Evolutionary conservation across 2,888 invertebrate species (phyloP).

Genomic region (Epirrhoe alternata): DNA sequence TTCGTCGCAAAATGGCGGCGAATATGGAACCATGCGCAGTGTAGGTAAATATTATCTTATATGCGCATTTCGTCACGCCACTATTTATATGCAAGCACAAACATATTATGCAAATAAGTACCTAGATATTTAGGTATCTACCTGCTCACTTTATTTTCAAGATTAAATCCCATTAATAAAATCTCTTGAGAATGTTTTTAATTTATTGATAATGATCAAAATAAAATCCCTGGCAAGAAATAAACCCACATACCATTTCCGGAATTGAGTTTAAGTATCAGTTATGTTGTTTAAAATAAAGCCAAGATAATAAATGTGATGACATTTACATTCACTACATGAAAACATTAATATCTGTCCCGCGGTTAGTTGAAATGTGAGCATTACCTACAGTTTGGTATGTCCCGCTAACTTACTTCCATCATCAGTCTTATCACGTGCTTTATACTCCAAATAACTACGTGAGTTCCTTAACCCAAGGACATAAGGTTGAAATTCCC

Average conservation of each 20-base stretch:
- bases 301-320: constrained; percentile 22
- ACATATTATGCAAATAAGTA: neutral
- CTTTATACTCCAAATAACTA: constrained; percentile 48
- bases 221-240: neutral
- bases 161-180: neutral
- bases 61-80: neutral
- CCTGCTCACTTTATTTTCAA: neutral
- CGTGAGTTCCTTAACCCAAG: constrained; percentile 41
- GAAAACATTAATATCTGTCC: constrained; percentile 32
- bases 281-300: neutral
- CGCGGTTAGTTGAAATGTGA: constrained; percentile 30
- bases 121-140: neutral
- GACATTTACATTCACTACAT: constrained; percentile 32
- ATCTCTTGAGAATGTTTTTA: neutral
- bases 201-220: neutral
- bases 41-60: neutral
- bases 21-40: neutral
- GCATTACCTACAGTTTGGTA: constrained; percentile 15
- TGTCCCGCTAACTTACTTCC: constrained; percentile 48
- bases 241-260: neutral
- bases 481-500: constrained; percentile 50
- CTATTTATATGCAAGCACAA: neutral
- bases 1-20: neutral
- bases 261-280: neutral
- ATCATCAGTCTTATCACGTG: constrained; percentile 67